Evolutionary conservation across 2,888 invertebrate species (phyloP), one percentile per base, ranked within the genome.

Genomic region (Andrena dorsata): DNA sequence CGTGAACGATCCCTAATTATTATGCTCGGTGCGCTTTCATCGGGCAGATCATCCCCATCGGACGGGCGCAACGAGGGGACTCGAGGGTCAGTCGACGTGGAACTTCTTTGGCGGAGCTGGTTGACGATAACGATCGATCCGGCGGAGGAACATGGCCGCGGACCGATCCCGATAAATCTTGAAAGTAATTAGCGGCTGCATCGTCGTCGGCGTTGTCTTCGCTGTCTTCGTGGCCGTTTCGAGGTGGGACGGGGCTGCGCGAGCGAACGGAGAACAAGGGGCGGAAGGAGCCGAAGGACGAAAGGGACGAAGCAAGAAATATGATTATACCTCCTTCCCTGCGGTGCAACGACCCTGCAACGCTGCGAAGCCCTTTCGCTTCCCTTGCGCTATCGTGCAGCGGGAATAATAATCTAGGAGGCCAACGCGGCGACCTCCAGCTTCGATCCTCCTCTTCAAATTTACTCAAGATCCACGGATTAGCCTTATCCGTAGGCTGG

Each of bases 331-430:
- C 68, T 69, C 70, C 60, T 73, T 78, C 70, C 53, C 26, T 78
- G 53, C 60, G 77, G 89, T 81, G 88, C 88, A 87, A 87, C 78
- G 89, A 89, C 89, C 89, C 81, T 28, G 41, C 76, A 49, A 47
- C 47, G 68, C 41, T 64, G 78, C 80, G n/a, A 69, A 86, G 80
- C 84, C 80, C 88, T 88, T 88, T 88, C 76, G 80, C 73, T 79
- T 75, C 72, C 74, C 75, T 82, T 16, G 58, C 73, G 84, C 71
- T 80, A 77, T 86, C 77, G 70, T 26, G 51, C 58, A 61, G 53
- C 70, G 53, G 76, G 80, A 84, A 86, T 86, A 83, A 85, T 83
- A 75, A 83, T 85, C 80, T 73, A 30, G 30, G 60, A 72, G 76
- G 76, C 73, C 76, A 76, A 51, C 75, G 69, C 53, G 70, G 56